Evolutionary conservation across 1,140 invertebrate genomes (phyloP).

Genomic region (Sinonovacula constricta): DNA sequence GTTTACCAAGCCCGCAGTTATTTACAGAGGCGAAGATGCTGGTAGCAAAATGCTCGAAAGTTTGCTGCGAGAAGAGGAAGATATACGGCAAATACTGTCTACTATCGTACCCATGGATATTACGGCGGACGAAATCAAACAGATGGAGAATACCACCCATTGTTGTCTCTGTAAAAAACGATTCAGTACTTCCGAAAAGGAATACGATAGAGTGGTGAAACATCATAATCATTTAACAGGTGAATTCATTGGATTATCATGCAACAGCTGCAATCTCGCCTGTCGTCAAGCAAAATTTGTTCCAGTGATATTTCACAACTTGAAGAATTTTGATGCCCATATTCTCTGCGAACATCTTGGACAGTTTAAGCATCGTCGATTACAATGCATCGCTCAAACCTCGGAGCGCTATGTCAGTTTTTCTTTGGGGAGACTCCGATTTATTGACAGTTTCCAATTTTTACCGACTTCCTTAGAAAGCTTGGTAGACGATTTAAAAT

Average conservation of each 20-base stretch:
- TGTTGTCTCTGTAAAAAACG: constrained; percentile 48
- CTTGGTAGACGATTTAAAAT: constrained; percentile 24
- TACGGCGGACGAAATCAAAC: no score
- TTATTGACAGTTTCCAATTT: constrained; percentile 46
- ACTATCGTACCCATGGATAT: constrained; percentile 3
- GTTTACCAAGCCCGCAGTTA: constrained; percentile 7
- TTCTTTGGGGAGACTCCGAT: constrained; percentile 36
- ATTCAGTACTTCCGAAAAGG: constrained; percentile 4
- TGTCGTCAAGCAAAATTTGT: constrained; percentile 48
- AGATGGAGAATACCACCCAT: not conserved
- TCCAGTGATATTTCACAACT: constrained; percentile 77
- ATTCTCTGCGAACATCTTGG: constrained; percentile 68
- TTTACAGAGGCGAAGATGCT: constrained; percentile 2
- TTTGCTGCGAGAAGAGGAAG: constrained; percentile 14
- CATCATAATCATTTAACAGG: constrained; percentile 48
- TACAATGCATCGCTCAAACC: constrained; percentile 72
- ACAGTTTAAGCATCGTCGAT: constrained; percentile 56
- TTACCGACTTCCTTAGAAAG: constrained; percentile 22
- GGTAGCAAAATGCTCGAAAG: not conserved
- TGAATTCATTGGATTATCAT: constrained; percentile 21
- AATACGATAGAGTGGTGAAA: not conserved
- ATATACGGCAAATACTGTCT: constrained; percentile 5
- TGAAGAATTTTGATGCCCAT: constrained; percentile 75
- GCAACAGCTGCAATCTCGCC: constrained; percentile 23
- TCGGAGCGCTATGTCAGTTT: constrained; percentile 71